A percentile compares a stretch with the other conserved stretches of the same genome.
Evolutionary conservation across 2,888 invertebrate species (phyloP).

Genomic region (Aphrophora alni): DNA sequence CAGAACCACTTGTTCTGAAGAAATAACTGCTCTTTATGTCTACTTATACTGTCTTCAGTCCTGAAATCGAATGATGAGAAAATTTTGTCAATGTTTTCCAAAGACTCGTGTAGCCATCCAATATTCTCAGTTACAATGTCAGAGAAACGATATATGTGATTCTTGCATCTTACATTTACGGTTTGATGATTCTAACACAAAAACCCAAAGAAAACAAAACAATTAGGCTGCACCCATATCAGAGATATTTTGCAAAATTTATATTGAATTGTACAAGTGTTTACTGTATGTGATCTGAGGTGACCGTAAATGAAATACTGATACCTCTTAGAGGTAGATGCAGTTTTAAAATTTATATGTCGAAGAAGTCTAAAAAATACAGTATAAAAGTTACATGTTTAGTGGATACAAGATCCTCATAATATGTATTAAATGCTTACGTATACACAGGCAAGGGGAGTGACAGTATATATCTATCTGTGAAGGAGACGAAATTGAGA

Average conservation of each 20-base stretch:
- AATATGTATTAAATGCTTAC: conserved; percentile 50
- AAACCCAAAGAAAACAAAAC: neutral
- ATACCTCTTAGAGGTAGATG: conserved; percentile 32
- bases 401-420: conserved; percentile 43
- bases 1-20: neutral
- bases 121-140: conserved; percentile 24
- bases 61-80: neutral
- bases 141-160: conserved; percentile 7
- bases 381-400: conserved; percentile 47
- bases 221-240: neutral
- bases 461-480: conserved; percentile 48
- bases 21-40: conserved; percentile 11
- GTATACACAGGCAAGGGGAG: conserved; percentile 51
- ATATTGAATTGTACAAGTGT: neutral
- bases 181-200: neutral
- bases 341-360: conserved; percentile 46
- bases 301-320: conserved; percentile 21
- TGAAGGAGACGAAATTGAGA: conserved; percentile 48
- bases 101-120: neutral
- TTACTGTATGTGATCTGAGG: neutral
- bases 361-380: conserved; percentile 50
- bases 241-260: neutral
- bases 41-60: conserved; percentile 1
- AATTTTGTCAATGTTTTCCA: neutral
- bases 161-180: neutral